A percentile compares a stretch with the other conserved stretches of the same genome.
Conservation (phyloP, 2,888 invertebrate genomes). For the Portevinia maculata region DNA sequence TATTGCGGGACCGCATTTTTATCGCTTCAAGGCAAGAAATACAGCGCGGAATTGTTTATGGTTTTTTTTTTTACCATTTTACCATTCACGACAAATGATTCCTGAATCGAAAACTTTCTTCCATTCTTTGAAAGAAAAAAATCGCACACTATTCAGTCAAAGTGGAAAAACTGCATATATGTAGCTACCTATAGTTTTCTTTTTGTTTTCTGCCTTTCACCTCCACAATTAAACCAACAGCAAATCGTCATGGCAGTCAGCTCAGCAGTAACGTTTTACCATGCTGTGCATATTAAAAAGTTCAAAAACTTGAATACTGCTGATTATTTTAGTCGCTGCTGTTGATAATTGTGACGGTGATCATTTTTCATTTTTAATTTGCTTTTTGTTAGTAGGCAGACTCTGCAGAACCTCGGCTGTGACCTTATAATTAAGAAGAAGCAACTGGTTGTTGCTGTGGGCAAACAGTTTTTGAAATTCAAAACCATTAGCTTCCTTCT, state of each 20-base stretch:
- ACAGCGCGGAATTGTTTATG: constrained; percentile 10
- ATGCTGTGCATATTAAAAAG: constrained; percentile 69
- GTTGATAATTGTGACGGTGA: constrained; percentile 35
- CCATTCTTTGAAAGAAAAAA: constrained; percentile 49
- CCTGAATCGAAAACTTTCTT: constrained; percentile 71
- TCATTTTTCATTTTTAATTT: constrained; percentile 27
- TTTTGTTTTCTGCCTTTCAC: constrained; percentile 55
- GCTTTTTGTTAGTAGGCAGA: constrained; percentile 23
- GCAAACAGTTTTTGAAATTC: constrained; percentile 55
- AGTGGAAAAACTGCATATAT: no score
- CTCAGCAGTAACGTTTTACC: constrained; percentile 31
- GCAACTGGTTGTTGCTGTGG: constrained; percentile 10
- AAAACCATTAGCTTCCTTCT: constrained; percentile 69
- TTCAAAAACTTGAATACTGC: constrained; percentile 41
- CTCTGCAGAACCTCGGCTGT: constrained; percentile 50
- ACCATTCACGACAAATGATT: constrained; percentile 63
- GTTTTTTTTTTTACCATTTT: constrained; percentile 31
- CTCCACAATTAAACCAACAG: constrained; percentile 34
- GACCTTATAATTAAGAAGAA: constrained; percentile 69
- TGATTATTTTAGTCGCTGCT: no score
- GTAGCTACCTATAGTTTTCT: no score
- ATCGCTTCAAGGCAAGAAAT: constrained; percentile 62
- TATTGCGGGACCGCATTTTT: constrained; percentile 45
- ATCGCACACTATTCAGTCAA: constrained; percentile 23
- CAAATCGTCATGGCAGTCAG: constrained; percentile 8